Evolutionary conservation across 2,888 invertebrate genomes (phyloP), one percentile per base, ranked within the genome.

Genomic region (Melipona bicolor): DNA sequence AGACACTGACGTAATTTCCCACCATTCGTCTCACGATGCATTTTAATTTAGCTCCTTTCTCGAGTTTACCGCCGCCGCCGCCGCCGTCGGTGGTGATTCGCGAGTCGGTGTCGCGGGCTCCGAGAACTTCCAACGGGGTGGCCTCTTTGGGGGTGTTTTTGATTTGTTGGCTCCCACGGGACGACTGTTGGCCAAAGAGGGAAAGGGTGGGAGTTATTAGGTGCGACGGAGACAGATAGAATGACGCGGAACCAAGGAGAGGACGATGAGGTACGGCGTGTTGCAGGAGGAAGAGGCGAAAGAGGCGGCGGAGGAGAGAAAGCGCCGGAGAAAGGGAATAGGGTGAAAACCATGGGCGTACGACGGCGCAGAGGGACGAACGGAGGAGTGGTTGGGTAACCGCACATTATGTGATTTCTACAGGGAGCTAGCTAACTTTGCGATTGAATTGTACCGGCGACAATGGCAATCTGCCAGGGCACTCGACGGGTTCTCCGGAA

Each of bases 341-440:
- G 73, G 65, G 73, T 79, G 87, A 76, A 64, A 70, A 70, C 56
- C 77, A 83, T 50, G 79, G 76, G 81, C 73, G 84, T 75, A 72
- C 72, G 75, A 75, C 59, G 82, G 71, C 67, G 72, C 73, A 50
- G 77, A 69, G 82, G 77, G 82, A 69, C 76, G 78, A 84, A 79
- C 50, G 62, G 86, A 76, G 86, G 81, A 80, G 83, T 81, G 84
- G 87, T 89, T 87, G 92, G 91, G 91, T 92, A 93, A 93, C 93
- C 93, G 92, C 92, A 93, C 93, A 93, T 94, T 94, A 94, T 94
- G 94, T 94, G 94, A 94, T 94, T 94, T 94, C 94, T 94, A 91
- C 93, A 92, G 94, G 94, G 94, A 94, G 91, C 90, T 87, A 91
- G 93, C 93, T 94, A 94, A 93, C 94, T 94, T 93, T 85, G 91